phyloP scores from a whole-genome alignment of 1,140 invertebrate species.

The Hycleus cichorii region DNA sequence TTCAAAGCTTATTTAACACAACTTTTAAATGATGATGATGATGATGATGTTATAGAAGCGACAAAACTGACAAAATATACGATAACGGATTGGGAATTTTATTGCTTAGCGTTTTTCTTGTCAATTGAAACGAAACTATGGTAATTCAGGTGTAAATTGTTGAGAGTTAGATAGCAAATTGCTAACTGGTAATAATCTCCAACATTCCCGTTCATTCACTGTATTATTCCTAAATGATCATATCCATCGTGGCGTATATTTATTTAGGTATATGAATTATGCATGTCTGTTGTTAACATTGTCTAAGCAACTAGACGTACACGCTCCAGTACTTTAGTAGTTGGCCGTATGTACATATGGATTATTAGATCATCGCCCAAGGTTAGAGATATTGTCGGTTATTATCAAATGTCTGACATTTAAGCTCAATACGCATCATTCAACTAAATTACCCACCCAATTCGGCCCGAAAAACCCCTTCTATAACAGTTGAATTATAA shows the following conservation, averaged over 20 bases:
- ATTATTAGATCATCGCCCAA: constrained; percentile 15
- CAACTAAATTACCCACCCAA: too few species aligned
- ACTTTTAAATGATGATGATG: too few species aligned
- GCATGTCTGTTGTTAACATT: constrained; percentile 24
- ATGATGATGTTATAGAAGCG: too few species aligned
- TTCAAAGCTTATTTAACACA: too few species aligned
- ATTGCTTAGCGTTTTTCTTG: too few species aligned
- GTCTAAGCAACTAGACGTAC: constrained; percentile 5
- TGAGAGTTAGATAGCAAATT: constrained; percentile 12
- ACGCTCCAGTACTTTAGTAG: constrained; percentile 9
- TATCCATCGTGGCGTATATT: constrained; percentile 26
- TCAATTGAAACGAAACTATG: background rate
- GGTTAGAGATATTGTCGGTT: background rate
- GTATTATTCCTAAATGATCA: constrained; percentile 15
- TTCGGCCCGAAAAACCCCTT: too few species aligned
- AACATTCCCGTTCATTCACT: background rate
- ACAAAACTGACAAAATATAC: too few species aligned
- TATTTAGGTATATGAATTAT: constrained; percentile 32
- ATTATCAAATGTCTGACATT: too few species aligned
- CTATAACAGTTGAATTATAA: too few species aligned
- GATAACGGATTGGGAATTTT: too few species aligned
- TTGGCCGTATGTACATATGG: constrained; percentile 15
- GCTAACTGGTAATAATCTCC: constrained; percentile 17
- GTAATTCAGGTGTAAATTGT: constrained; percentile 13
- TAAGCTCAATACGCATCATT: too few species aligned